A percentile compares a stretch with the other conserved stretches of the same genome.
Conservation (phyloP, 2,113 vertebrate species). For the Eretmochelys imbricata region DNA sequence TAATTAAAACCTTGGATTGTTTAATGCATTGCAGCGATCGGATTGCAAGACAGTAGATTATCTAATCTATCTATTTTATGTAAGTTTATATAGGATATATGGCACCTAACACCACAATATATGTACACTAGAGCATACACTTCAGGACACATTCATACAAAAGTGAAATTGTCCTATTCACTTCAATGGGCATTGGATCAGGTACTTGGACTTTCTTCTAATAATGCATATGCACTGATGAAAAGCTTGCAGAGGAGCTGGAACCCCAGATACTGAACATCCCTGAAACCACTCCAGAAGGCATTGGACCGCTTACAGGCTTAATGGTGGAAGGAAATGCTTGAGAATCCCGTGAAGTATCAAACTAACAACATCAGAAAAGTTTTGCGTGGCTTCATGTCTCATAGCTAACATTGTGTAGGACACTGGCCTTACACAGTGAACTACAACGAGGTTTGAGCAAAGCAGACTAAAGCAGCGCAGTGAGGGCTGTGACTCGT, state of each 20-base stretch:
- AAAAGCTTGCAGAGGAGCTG: background rate
- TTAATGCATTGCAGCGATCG: background rate
- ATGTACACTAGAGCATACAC: background rate
- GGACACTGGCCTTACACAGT: background rate
- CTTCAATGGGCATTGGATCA: fast-evolving
- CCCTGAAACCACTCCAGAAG: background rate
- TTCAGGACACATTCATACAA: background rate
- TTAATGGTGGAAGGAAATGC: background rate
- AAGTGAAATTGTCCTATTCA: background rate
- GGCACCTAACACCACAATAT: background rate
- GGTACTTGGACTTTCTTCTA: background rate
- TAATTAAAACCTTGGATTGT: background rate
- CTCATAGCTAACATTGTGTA: background rate
- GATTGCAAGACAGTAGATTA: background rate
- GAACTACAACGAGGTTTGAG: background rate
- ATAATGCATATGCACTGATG: fast-evolving
- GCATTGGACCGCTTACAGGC: background rate
- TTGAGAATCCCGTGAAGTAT: background rate
- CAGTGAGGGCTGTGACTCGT: background rate
- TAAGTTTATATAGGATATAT: background rate
- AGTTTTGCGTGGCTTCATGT: background rate
- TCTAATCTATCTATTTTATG: too few relatives aligned
- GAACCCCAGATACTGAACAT: background rate
- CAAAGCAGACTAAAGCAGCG: slow-evolving; percentile 1
- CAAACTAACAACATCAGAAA: background rate